phyloP scores from a whole-genome alignment of 2,797 vertebrate genomes.

The Oreonectes daqikongensis region DNA sequence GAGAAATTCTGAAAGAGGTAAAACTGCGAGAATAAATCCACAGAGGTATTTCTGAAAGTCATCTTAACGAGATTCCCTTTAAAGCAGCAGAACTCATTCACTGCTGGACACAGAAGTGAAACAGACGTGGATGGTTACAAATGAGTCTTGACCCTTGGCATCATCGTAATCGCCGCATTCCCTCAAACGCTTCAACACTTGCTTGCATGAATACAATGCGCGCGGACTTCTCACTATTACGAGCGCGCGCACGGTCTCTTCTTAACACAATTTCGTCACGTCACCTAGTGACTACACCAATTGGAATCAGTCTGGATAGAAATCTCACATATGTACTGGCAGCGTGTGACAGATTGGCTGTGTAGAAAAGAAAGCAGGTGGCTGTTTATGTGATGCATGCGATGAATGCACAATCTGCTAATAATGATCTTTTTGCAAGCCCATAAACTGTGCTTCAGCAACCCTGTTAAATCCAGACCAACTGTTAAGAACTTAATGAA shows the following conservation, averaged over 20 bases:
- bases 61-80: conserved; percentile 1
- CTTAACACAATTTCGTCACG: too few species aligned
- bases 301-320: background rate
- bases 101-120: background rate
- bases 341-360: background rate
- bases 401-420: background rate
- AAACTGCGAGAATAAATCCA: conserved; percentile 50
- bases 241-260: too few species aligned
- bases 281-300: background rate
- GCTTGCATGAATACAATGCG: too few species aligned
- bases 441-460: background rate
- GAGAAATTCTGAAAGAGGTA: conserved; percentile 66
- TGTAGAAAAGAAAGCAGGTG: background rate
- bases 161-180: background rate
- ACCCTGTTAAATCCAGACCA: background rate
- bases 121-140: too few species aligned
- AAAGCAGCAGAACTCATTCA: background rate
- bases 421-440: background rate
- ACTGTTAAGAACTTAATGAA: background rate
- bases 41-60: conserved; percentile 51
- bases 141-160: background rate
- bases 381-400: background rate
- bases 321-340: background rate
- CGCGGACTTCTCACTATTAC: too few species aligned
- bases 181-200: too few species aligned